Conservation (phyloP, 2,888 invertebrate genomes). For the Pinctada fucata region DNA sequence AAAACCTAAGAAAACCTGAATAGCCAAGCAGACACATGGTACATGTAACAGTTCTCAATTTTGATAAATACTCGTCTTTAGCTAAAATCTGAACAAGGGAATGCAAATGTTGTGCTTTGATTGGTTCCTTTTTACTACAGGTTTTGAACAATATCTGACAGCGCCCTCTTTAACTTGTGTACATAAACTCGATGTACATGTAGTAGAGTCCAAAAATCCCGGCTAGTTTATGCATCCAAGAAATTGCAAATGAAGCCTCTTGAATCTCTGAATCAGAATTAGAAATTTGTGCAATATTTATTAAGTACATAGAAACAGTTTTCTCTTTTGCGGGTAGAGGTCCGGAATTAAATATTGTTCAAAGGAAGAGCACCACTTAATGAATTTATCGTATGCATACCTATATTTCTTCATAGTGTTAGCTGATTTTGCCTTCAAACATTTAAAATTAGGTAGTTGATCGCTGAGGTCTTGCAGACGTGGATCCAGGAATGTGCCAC, state of each 20-base stretch:
- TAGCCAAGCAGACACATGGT: conserved; percentile 6
- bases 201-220: neutral
- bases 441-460: no score
- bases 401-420: conserved; percentile 10
- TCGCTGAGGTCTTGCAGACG: no score
- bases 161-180: neutral
- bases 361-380: neutral
- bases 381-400: neutral
- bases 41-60: conserved; percentile 9
- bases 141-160: conserved; percentile 6
- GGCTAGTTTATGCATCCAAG: conserved; percentile 7
- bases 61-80: neutral
- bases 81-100: neutral
- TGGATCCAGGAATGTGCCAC: no score
- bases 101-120: neutral
- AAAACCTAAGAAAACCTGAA: conserved; percentile 8
- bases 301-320: neutral
- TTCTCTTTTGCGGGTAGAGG: neutral
- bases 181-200: neutral
- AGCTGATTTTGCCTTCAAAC: neutral
- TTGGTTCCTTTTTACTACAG: conserved; percentile 2
- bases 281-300: neutral
- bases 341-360: neutral
- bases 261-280: neutral
- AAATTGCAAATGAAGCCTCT: neutral